Evolutionary conservation across 2,888 invertebrate genomes (phyloP).

Genomic region (Galerucella pusilla): DNA sequence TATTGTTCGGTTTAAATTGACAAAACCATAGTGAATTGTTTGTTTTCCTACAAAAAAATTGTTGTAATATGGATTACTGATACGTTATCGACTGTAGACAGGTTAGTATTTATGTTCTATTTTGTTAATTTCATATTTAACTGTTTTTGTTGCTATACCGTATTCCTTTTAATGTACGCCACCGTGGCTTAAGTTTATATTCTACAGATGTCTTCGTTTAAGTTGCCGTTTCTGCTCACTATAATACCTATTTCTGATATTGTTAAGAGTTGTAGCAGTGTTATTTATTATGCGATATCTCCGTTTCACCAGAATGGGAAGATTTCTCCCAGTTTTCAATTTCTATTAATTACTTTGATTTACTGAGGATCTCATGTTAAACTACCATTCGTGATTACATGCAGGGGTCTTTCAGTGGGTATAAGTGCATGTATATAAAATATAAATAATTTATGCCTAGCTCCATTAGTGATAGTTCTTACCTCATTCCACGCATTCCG

Average conservation of each 20-base stretch:
- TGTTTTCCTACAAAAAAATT: slow-evolving; percentile 35
- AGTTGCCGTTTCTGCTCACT: slow-evolving; percentile 17
- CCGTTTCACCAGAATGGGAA: slow-evolving; percentile 14
- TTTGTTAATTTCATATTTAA: slow-evolving; percentile 33
- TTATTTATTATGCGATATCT: slow-evolving; percentile 11
- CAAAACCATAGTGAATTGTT: slow-evolving; percentile 43
- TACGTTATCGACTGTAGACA: slow-evolving; percentile 25
- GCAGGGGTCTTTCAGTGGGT: slow-evolving; percentile 11
- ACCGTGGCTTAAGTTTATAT: slow-evolving; percentile 57
- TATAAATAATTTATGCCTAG: slow-evolving; percentile 19
- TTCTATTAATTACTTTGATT: slow-evolving; percentile 23
- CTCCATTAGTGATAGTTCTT: slow-evolving; percentile 43
- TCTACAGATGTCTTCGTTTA: slow-evolving; percentile 38
- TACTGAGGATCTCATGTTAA: slow-evolving; percentile 12
- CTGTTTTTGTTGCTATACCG: slow-evolving; percentile 56
- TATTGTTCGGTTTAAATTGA: slow-evolving; percentile 29
- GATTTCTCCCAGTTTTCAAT: slow-evolving; percentile 23
- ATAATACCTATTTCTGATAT: slow-evolving; percentile 8
- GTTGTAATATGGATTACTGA: slow-evolving; percentile 44
- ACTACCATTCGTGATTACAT: slow-evolving; percentile 10
- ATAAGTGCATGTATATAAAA: slow-evolving; percentile 7
- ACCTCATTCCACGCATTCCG: slow-evolving; percentile 62
- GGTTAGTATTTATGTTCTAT: slow-evolving; percentile 41
- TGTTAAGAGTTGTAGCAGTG: background rate
- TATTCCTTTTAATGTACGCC: slow-evolving; percentile 56